phyloP scores from a whole-genome alignment of 2,797 vertebrate genomes.

The Echeneis naucrates region DNA sequence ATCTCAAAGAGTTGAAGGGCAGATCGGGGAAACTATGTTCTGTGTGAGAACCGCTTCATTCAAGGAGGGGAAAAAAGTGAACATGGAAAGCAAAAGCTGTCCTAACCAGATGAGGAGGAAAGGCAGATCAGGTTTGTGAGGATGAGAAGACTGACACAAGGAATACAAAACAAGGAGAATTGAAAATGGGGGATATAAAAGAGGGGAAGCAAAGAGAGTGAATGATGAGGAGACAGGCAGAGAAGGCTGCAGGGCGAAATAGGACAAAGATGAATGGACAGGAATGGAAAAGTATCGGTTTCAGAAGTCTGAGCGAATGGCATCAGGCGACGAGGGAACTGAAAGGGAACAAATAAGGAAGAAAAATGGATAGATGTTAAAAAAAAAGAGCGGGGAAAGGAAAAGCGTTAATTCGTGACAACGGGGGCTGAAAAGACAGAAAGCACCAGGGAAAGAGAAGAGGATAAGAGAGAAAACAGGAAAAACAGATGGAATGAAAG shows the following conservation, averaged over 20 bases:
- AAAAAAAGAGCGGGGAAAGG: slow-evolving; percentile 45
- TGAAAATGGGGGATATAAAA: slow-evolving; percentile 5
- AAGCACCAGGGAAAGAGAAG: slow-evolving; percentile 21
- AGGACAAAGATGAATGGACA: slow-evolving; percentile 65
- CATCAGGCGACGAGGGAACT: slow-evolving; percentile 34
- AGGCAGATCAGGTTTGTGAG: slow-evolving; percentile 5
- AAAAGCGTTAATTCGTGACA: slow-evolving; percentile 59
- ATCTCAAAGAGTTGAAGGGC: slow-evolving; percentile 30
- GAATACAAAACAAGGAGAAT: slow-evolving; percentile 35
- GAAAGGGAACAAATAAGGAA: slow-evolving; percentile 52
- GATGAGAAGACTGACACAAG: slow-evolving; percentile 32
- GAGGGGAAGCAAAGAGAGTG: slow-evolving; percentile 21
- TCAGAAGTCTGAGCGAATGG: slow-evolving; percentile 46
- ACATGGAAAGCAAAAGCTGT: slow-evolving; percentile 38
- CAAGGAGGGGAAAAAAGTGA: slow-evolving; percentile 7
- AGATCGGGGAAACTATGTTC: slow-evolving; percentile 39
- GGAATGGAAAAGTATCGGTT: slow-evolving; percentile 51
- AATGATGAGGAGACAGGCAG: slow-evolving; percentile 43
- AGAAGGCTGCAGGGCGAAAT: slow-evolving; percentile 54
- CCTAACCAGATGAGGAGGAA: slow-evolving; percentile 25
- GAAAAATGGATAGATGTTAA: slow-evolving; percentile 40
- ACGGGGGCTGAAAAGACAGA: slow-evolving; percentile 18
- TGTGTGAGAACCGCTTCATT: slow-evolving; percentile 27
- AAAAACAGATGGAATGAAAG: slow-evolving; percentile 51
- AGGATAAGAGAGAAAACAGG: background rate